Evolutionary conservation across 2,888 invertebrate species (phyloP).

Genomic region (Xiphydria camelus): DNA sequence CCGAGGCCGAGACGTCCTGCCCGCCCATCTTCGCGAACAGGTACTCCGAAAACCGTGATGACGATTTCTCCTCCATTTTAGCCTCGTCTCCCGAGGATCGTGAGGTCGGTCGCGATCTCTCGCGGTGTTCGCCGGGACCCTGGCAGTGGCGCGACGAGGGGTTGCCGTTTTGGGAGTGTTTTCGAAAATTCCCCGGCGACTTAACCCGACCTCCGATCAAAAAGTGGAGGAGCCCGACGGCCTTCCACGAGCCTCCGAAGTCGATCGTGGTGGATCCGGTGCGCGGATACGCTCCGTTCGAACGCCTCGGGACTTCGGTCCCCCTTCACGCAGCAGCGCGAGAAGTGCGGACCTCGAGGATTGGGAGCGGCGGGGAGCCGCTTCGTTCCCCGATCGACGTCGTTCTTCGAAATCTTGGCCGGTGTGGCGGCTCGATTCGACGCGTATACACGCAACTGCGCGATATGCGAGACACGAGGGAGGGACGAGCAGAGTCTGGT

Average conservation of each 20-base stretch:
- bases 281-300: not conserved
- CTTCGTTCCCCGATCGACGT: too few relatives aligned
- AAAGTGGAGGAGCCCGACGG: slow-evolving; percentile 46
- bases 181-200: slow-evolving; percentile 51
- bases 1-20: slow-evolving; percentile 58
- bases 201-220: slow-evolving; percentile 48
- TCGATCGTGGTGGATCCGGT: slow-evolving; percentile 47
- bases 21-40: slow-evolving; percentile 78
- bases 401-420: too few relatives aligned
- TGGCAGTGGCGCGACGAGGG: slow-evolving; percentile 55
- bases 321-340: not conserved
- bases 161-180: slow-evolving; percentile 58
- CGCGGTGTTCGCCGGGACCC: slow-evolving; percentile 56
- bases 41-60: slow-evolving; percentile 72
- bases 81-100: slow-evolving; percentile 38
- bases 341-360: too few relatives aligned
- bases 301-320: not conserved
- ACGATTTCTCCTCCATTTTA: slow-evolving; percentile 57
- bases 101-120: slow-evolving; percentile 47
- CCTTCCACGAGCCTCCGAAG: slow-evolving; percentile 43
- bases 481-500: not conserved
- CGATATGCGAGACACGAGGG: too few relatives aligned
- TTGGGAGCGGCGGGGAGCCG: too few relatives aligned
- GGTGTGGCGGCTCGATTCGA: too few relatives aligned
- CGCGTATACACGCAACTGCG: too few relatives aligned